These are phyloP conservation scores for Turritopsis dohrnii DNA, from an alignment of 30 jellyfish, hydroid and myxozoan genomes.

Conservation along the genomic window DNA sequence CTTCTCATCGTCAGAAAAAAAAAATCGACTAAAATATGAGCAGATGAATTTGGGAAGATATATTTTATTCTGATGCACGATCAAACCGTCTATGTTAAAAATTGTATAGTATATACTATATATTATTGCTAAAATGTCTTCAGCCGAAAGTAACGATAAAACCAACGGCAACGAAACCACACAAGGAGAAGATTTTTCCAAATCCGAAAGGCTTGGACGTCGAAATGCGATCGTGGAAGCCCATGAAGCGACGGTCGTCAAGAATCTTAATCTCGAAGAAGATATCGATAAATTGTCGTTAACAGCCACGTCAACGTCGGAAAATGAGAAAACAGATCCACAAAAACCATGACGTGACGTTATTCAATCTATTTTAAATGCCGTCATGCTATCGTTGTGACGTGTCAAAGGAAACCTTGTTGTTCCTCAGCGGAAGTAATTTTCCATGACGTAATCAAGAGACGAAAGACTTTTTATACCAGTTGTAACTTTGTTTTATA, in stretches of 20 bases:
- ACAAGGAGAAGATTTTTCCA: not conserved
- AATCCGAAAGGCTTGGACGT: not conserved
- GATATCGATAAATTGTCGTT: not conserved
- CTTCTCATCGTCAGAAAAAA: not conserved
- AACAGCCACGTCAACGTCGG: not conserved
- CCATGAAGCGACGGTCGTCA: not conserved
- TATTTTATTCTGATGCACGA: not conserved
- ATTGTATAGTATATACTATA: too few species aligned
- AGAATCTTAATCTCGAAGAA: not conserved
- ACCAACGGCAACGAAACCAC: not conserved
- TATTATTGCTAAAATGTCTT: not conserved
- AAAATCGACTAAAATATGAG: not conserved
- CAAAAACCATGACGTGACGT: not conserved
- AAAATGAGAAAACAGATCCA: not conserved
- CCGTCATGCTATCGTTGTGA: not conserved
- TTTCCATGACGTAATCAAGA: not conserved
- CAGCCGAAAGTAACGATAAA: not conserved
- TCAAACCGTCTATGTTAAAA: not conserved
- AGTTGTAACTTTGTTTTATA: not conserved
- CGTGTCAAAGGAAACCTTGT: too few species aligned
- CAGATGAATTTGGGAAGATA: not conserved
- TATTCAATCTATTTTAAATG: not conserved
- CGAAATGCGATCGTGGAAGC: conserved; percentile 11
- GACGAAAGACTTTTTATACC: not conserved
- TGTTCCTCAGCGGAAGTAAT: too few species aligned